Conservation (phyloP, 1,140 invertebrate genomes). For the Metaphire vulgaris region DNA sequence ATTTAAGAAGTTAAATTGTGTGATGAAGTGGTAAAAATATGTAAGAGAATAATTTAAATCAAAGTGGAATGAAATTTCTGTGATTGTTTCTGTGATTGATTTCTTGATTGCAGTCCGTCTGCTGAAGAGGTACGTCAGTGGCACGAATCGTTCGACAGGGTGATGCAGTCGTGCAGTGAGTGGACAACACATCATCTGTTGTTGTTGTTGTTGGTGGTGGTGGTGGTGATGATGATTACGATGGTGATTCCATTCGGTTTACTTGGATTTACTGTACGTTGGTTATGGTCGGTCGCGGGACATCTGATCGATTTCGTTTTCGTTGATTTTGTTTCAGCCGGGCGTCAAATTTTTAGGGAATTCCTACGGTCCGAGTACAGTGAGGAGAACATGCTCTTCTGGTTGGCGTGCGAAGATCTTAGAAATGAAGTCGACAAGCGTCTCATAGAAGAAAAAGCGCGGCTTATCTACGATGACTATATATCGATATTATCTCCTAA, state of each 20-base stretch:
- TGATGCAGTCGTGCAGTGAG: neutral
- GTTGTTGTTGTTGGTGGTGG: too few species aligned
- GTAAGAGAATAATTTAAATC: too few species aligned
- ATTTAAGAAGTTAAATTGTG: too few species aligned
- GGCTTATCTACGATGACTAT: slow-evolving; percentile 98
- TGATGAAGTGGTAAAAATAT: too few species aligned
- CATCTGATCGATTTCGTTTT: too few species aligned
- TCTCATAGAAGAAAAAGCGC: slow-evolving; percentile 89
- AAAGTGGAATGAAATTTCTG: too few species aligned
- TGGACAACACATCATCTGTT: too few species aligned
- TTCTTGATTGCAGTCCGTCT: neutral
- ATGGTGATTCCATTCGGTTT: too few species aligned
- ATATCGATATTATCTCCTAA: slow-evolving; percentile 98
- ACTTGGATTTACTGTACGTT: too few species aligned
- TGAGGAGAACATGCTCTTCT: slow-evolving; percentile 99
- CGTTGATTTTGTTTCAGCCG: slow-evolving; percentile 58
- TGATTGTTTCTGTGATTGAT: too few species aligned
- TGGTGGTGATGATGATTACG: too few species aligned
- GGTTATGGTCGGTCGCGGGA: too few species aligned
- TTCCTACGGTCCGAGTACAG: slow-evolving; percentile 97
- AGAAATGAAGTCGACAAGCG: slow-evolving; percentile 88
- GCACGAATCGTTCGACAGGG: neutral
- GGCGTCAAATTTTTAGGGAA: slow-evolving; percentile 90
- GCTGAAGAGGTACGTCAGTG: neutral
- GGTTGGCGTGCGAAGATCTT: slow-evolving; percentile 95